A percentile compares a stretch with the other conserved stretches of the same genome.
These are phyloP conservation scores for Heptranchias perlo DNA, from an alignment of 2,113 vertebrate species.

Conservation along the genomic window DNA sequence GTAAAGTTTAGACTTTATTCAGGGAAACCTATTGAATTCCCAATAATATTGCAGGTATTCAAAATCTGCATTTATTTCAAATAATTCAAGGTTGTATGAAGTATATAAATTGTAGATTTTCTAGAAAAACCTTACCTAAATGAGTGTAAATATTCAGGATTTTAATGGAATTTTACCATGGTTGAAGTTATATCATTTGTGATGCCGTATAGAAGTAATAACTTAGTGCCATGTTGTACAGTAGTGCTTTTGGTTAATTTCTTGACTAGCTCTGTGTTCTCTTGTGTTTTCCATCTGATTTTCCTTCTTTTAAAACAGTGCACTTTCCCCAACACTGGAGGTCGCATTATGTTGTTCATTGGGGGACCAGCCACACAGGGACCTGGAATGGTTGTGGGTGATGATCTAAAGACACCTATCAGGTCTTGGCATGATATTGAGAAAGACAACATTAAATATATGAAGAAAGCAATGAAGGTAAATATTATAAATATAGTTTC, in stretches of 20 bases:
- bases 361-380: slow-evolving; percentile 92
- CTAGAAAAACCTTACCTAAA: background rate
- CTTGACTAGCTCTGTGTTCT: background rate
- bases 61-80: background rate
- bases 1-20: background rate
- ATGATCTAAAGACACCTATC: slow-evolving; percentile 89
- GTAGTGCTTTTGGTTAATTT: background rate
- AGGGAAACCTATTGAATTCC: background rate
- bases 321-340: slow-evolving; percentile 91
- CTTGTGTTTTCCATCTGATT: slow-evolving; percentile 27
- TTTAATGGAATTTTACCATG: background rate
- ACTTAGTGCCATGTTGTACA: background rate
- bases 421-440: slow-evolving; percentile 97
- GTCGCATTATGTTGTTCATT: slow-evolving; percentile 94
- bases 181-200: background rate
- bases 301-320: slow-evolving; percentile 60
- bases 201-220: background rate
- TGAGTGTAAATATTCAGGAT: background rate
- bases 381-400: slow-evolving; percentile 95
- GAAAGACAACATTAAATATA: slow-evolving; percentile 96
- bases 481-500: slow-evolving; percentile 40
- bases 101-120: background rate
- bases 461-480: slow-evolving; percentile 97
- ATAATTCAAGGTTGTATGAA: background rate
- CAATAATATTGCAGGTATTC: background rate